Base-by-base conservation (phyloP, 2,797 vertebrate species). In the Pseudotriccus pelzelni region DNA sequence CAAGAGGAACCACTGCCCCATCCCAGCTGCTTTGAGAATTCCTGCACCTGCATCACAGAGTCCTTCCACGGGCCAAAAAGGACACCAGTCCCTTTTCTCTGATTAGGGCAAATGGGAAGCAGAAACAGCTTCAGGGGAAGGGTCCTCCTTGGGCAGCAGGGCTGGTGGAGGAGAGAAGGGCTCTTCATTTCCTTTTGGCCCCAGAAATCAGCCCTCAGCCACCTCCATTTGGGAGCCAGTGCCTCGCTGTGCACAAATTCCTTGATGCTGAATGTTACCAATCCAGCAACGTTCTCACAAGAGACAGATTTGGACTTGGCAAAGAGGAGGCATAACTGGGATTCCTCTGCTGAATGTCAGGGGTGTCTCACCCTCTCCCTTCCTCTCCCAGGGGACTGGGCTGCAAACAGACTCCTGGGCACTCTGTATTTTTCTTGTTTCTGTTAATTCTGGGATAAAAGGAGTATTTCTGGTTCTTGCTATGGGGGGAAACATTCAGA, bases 221-320 rank as follows among this genome's bases (percentile, higher is more conserved):
- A 44, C 25, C 20, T 49, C 39, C 10, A 7, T 7, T 60, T 34
- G 19, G 36, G 66, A 90, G 46, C 58, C 34, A 47, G 66, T 12
- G 43, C 55, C 74, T 78, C 56, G 46, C 66, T 60, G 62, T 55
- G 52, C 39, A 37, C 27, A 34, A 50, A 84, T 62, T 64, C 70
- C 55, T 43, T 20, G 70, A 53, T 84, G 50, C 55, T 66, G 80
- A 62, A 66, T 19, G 69, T 64, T 88, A 81, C 88, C 69, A 62
- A 62, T 7, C 88, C 77, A 44, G 86, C 55, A 66, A 46, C 67
- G 21, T 82, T 84, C 89, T 84, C 63, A 89, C 59, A 41, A 50
- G 76, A 77, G 86, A 41, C 84, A 30, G 77, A 90, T 76, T 73
- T 76, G 89, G 74, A 84, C 55, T 95, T 96, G 91, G 92, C 89